Percentiles rank a stretch among this genome's conserved stretches.
Evolutionary conservation across 2,888 invertebrate genomes (phyloP).

Genomic region (Meteorus cinctellus): DNA sequence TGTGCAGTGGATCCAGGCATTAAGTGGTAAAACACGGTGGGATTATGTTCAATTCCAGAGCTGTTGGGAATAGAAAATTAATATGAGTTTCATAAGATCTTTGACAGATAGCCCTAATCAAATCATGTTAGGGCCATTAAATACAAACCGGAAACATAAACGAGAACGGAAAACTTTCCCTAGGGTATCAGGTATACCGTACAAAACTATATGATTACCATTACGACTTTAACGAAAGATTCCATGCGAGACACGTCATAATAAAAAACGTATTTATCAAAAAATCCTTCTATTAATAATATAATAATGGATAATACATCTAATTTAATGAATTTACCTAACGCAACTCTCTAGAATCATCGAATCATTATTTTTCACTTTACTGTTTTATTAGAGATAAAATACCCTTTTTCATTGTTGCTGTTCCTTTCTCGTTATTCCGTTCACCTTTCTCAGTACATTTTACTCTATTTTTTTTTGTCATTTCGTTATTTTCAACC

Average conservation of each 20-base stretch:
- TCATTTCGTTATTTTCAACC: background rate
- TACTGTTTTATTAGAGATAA: conserved; percentile 6
- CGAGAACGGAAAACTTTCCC: conserved; percentile 66
- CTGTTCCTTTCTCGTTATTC: conserved; percentile 39
- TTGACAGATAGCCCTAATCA: conserved; percentile 23
- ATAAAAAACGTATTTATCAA: conserved; percentile 54
- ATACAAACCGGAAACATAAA: conserved; percentile 70
- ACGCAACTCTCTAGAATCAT: conserved; percentile 39
- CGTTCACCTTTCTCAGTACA: background rate
- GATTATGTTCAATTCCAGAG: conserved; percentile 97
- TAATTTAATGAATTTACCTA: conserved; percentile 55
- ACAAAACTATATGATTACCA: conserved; percentile 51
- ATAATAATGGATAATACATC: conserved; percentile 55
- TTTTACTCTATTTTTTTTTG: background rate
- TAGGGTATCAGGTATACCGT: conserved; percentile 52
- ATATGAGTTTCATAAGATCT: conserved; percentile 33
- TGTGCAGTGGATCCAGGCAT: conserved; percentile 97
- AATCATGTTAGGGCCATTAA: conserved; percentile 38
- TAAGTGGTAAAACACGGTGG: conserved; percentile 94
- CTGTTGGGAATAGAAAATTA: conserved; percentile 75
- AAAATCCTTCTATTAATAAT: conserved; percentile 52
- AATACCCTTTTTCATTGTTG: conserved; percentile 23
- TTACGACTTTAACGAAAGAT: conserved; percentile 53
- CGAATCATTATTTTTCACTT: conserved; percentile 25
- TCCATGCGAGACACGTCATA: conserved; percentile 57